Base-by-base conservation (phyloP, 1,140 invertebrate species). In the Drosophila teissieri region DNA sequence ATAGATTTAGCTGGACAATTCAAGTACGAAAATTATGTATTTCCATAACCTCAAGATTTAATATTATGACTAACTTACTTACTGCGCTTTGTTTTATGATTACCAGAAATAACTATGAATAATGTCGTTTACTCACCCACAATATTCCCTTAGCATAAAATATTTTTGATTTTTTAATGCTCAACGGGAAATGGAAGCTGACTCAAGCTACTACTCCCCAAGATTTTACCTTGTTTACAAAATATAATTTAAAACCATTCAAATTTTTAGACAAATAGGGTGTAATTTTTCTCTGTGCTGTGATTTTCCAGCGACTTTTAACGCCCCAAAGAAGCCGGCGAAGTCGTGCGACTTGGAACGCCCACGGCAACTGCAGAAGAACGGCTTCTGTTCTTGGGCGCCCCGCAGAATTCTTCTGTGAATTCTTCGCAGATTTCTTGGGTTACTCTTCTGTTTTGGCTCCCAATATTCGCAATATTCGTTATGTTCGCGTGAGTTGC, bases 361-460 rank as follows among this genome's bases (percentile, higher is more conserved):
- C 67, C 77, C 46, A 70, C 68, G 70, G 79, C 64, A 36, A 54
- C 46, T 27, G 31, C 31, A 31, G 57, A 44, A 46, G n/a, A 46
- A 14, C 52, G 56, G 49, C 79, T 88, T 86, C 79, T 73, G 79
- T 79, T 88, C 80, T 53, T 84, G 51, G 24, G 36, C 61, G 31
- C 15, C 24, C 10, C 15, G 40, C 17, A 42, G 42, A 44, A 44
- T 17, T 44, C 42, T 44, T 44, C 15, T 3, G 6, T 42, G 34
- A 31, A 42, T 15, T 45, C 54, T n/a, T 49, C 45, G 42, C 19
- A 36, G 24, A 55, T 70, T 57, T 60, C 73, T 88, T 48, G 42
- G 44, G 56, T 64, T 70, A 17, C 51, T 36, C 24, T 88, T 81
- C 80, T 88, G 83, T 88, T 88, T 88, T 88, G 84, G 64, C 82